A percentile compares a stretch with the other conserved stretches of the same genome.
phyloP scores from a whole-genome alignment of 2,113 vertebrate genomes.

The Vombatus ursinus region DNA sequence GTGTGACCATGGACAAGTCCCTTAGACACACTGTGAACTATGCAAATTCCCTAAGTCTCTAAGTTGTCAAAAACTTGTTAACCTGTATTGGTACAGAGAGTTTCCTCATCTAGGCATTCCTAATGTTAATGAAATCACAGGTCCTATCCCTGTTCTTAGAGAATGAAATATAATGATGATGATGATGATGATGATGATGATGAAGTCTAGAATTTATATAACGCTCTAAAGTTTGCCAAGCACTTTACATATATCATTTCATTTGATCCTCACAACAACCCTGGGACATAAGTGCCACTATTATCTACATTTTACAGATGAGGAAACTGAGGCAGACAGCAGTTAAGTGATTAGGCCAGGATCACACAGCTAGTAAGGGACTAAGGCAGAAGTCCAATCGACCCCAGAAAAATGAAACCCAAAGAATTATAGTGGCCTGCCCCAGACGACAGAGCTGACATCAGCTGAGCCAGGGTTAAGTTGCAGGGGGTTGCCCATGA shows the following conservation, averaged over 20 bases:
- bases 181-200: not conserved
- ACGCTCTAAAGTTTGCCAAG: not conserved
- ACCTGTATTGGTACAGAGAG: not conserved
- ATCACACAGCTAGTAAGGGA: not conserved
- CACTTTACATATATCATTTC: not conserved
- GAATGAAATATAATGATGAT: not conserved
- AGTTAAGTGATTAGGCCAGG: not conserved
- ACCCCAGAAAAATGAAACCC: not conserved
- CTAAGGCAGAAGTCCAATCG: not conserved
- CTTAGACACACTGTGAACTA: not conserved
- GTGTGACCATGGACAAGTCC: not conserved
- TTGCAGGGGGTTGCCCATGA: not conserved
- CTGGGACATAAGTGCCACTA: not conserved
- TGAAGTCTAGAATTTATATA: not conserved
- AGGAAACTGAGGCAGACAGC: not conserved
- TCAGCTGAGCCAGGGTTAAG: not conserved
- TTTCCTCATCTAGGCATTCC: not conserved
- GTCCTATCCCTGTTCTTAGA: not conserved
- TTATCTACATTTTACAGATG: not conserved
- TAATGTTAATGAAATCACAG: not conserved
- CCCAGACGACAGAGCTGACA: not conserved
- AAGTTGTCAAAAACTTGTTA: not conserved
- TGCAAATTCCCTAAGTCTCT: not conserved
- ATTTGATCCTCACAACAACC: not conserved
- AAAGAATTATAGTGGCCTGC: not conserved